Evolutionary conservation across 2,113 vertebrate genomes (phyloP), one percentile per base, ranked within the genome.

Genomic region (Synodontis membranacea): DNA sequence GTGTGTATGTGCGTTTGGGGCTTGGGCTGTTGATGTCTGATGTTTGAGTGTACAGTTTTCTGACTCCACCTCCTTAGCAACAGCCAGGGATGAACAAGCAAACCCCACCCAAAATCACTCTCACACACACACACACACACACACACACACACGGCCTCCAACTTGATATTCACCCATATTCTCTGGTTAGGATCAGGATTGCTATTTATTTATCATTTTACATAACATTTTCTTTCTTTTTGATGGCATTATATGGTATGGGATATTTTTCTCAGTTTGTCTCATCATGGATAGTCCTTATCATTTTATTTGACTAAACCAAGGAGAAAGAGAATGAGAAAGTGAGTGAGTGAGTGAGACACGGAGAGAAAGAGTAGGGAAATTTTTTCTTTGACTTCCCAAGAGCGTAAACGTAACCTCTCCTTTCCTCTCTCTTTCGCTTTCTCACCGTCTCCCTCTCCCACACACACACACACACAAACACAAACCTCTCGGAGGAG

Each of bases 21-120:
- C 12, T 37, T 39, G 78, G n/a, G 70, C 11, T 78, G 23, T 6
- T 56, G 60, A 58, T 42, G 44, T 54, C 62, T 83, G 83, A 74
- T 85, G 48, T 37, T 72, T 70, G 58, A 60, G 70, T 81, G 87
- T 85, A 80, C 80, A 86, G 44, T 86, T 56, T 14, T 74, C 72
- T 83, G 90, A 89, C 93, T 89, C 93, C 90, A 68, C 88, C 90
- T 87, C 85, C 88, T 75, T 39, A 82, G 81, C 91, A 90, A 93
- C 91, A 89, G 88, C 28, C 60, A 79, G 60, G 75, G 85, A 88
- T 84, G 42, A 84, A 85, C 81, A 86, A 82, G 52, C 52, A 75
- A 75, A 86, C 87, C 87, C 5, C 0, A 58, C 88, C 75, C 14
- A 6, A 68, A 31, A 83, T 31, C 31, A 37, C 62, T 68, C 87